Conservation (phyloP, 2,888 invertebrate species). For the Lasioglossum oenotherae region DNA sequence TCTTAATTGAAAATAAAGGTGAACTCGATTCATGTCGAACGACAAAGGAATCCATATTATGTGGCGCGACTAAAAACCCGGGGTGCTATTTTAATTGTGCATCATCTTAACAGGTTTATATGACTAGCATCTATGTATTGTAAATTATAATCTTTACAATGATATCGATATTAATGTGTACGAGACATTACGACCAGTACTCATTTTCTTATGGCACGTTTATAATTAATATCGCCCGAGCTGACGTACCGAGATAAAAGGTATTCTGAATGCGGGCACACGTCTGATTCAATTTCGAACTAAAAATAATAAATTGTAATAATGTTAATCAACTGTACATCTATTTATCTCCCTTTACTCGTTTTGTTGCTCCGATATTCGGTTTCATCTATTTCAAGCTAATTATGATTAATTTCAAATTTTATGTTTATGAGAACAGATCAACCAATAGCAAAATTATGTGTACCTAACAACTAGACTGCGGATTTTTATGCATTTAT, state of each 20-base stretch:
- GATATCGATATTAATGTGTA: constrained; percentile 78
- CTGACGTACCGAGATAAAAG: constrained; percentile 74
- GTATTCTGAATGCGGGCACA: constrained; percentile 74
- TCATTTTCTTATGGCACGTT: constrained; percentile 84
- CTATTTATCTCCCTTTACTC: constrained; percentile 44
- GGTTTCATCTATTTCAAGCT: constrained; percentile 31
- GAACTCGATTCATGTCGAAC: constrained; percentile 55
- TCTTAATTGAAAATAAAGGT: constrained; percentile 57
- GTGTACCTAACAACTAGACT: neutral
- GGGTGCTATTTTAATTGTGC: constrained; percentile 82
- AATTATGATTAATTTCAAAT: constrained; percentile 24
- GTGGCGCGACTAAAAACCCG: constrained; percentile 78
- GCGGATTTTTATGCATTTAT: too few relatives aligned
- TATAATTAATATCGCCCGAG: constrained; percentile 79
- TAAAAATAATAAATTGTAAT: constrained; percentile 82
- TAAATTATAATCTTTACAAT: constrained; percentile 83
- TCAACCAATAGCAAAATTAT: neutral
- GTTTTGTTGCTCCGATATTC: constrained; percentile 25
- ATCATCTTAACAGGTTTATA: constrained; percentile 81
- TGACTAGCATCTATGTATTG: constrained; percentile 83
- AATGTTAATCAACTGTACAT: constrained; percentile 67
- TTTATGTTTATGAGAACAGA: constrained; percentile 25
- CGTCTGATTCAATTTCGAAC: constrained; percentile 77
- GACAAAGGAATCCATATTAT: constrained; percentile 62
- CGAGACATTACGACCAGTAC: constrained; percentile 80